Conservation (phyloP, 2,888 invertebrate genomes). For the Sinelater perroti region DNA sequence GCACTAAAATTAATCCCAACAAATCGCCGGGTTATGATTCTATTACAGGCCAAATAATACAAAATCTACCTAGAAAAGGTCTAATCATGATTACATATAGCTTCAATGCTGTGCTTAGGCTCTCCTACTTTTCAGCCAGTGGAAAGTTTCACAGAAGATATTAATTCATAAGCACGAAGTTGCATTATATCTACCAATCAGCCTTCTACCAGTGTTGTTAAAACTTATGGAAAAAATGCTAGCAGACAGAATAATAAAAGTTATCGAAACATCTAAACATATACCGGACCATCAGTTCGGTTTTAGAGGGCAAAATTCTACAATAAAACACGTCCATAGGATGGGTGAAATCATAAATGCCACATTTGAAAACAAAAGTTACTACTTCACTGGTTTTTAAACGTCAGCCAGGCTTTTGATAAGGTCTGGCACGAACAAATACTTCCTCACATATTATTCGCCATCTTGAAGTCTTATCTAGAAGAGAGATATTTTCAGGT, state of each 20-base stretch:
- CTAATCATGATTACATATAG: constrained; percentile 12
- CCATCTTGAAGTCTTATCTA: background rate
- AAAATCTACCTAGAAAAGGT: constrained; percentile 8
- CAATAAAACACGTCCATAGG: constrained; percentile 12
- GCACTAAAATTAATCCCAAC: constrained; percentile 4
- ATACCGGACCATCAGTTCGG: constrained; percentile 8
- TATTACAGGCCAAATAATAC: constrained; percentile 6
- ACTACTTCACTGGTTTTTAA: background rate
- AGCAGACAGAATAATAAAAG: constrained; percentile 1
- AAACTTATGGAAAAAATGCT: constrained; percentile 9
- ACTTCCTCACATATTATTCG: background rate
- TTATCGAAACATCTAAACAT: background rate
- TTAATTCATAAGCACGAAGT: constrained; percentile 5
- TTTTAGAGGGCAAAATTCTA: constrained; percentile 5
- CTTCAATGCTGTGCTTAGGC: constrained; percentile 9
- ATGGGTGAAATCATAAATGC: background rate
- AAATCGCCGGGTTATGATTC: constrained; percentile 2
- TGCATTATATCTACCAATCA: constrained; percentile 6
- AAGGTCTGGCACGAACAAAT: background rate
- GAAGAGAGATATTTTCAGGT: background rate
- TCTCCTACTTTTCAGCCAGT: constrained; percentile 12
- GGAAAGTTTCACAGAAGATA: constrained; percentile 4
- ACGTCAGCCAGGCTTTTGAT: background rate
- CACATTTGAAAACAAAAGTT: constrained; percentile 3
- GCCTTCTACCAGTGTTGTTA: background rate